Evolutionary conservation across 2,888 invertebrate species (phyloP), one percentile per base, ranked within the genome.

Genomic region (Lissocephala sabroskyi): DNA sequence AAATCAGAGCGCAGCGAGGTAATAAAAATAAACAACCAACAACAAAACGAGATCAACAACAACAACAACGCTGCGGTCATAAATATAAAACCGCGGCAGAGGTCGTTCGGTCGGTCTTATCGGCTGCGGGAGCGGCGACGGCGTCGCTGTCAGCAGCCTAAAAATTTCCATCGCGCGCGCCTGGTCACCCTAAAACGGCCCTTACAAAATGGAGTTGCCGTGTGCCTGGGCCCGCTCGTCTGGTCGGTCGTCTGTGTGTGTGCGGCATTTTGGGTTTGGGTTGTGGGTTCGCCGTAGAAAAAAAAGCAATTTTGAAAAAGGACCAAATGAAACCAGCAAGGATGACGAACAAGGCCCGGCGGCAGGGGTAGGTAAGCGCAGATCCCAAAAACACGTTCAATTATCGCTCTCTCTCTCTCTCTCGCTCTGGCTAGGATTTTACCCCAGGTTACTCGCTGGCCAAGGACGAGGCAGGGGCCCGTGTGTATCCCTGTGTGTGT

Each of bases 251-350:
- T 41, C 32, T 49, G 46, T 43, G 46, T 35, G 23, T 36, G 14
- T 41, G 14, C 14, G n/a, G 32, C 36, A 35, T 37, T 36, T 44
- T 43, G 49, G 63, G 42, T 46, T 47, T 45, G 49, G 51, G 57
- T 54, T 54, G n/a, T 23, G 23, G 23, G 23, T 5, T 23, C 7
- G 23, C 4, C 42, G 35, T 19, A 53, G 39, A 32, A 45, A 41
- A 23, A 52, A 56, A 59, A 73, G 73, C 65, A 73, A 65, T 73
- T 67, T 76, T 49, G 50, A 56, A 59, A 68, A 67, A 52, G 67
- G 73, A 50, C 41, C 13, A 36, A 45, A 30, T 18, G 42, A 32
- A 18, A 14, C 30, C 19, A 32, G 32, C 41, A 17, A 16, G 26
- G 29, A 45, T 10, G 16, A 35, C 35, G 3, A 13, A 37, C 16